phyloP scores from a whole-genome alignment of 2,113 vertebrate genomes.

The Terrapene triunguis region DNA sequence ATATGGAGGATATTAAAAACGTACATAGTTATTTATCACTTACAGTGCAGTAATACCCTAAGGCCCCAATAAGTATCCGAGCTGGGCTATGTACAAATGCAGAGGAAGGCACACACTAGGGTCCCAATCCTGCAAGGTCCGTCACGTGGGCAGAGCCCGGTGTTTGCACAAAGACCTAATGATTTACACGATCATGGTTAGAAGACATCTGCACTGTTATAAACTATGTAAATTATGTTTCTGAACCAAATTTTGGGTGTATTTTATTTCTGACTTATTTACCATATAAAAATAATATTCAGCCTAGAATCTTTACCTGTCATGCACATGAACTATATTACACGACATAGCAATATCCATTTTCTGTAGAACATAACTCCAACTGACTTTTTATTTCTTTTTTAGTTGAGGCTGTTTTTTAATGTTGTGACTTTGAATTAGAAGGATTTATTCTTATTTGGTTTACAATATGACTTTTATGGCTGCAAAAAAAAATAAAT shows the following conservation, averaged over 20 bases:
- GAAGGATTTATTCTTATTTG: slow-evolving; percentile 1
- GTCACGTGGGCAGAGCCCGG: neutral
- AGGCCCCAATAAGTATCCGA: neutral
- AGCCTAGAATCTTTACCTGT: slow-evolving; percentile 25
- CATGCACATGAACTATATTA: neutral
- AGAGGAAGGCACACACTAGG: neutral
- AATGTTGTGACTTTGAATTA: neutral
- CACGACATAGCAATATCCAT: neutral
- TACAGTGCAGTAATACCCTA: neutral
- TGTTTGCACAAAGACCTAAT: neutral
- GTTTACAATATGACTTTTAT: neutral
- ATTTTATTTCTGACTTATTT: slow-evolving; percentile 21
- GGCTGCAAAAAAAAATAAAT: neutral
- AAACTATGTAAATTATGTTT: slow-evolving; percentile 13
- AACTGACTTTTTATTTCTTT: slow-evolving; percentile 21
- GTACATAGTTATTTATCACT: slow-evolving; percentile 4
- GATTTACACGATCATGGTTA: neutral
- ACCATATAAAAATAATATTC: neutral
- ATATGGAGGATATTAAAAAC: slow-evolving; percentile 30
- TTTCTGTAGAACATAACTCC: neutral
- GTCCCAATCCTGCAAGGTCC: neutral
- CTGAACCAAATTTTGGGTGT: neutral
- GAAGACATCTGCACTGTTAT: neutral
- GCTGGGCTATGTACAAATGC: neutral
- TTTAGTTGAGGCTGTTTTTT: neutral